Evolutionary conservation across 2,113 vertebrate species (phyloP).

Genomic region (Paramisgurnus dabryanus): DNA sequence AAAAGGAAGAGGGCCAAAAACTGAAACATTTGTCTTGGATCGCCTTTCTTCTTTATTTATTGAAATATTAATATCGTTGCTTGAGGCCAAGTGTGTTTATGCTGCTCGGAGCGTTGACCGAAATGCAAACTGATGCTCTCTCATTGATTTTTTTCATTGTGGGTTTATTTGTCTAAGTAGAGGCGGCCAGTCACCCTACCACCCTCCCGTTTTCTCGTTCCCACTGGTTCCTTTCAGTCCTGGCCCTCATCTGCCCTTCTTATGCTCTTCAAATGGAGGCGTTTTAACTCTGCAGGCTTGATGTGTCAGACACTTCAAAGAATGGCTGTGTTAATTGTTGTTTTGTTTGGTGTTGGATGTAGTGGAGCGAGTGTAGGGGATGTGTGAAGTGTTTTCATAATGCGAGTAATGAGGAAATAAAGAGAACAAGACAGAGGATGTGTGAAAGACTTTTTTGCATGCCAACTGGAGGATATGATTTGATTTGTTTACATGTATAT

Average conservation of each 20-base stretch:
- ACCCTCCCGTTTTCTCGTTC: conserved; percentile 26
- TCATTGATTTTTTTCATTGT: conserved; percentile 52
- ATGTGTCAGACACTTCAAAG: conserved; percentile 49
- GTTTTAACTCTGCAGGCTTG: conserved; percentile 1
- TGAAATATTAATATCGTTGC: conserved; percentile 69
- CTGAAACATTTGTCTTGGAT: conserved; percentile 60
- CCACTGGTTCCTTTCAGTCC: conserved; percentile 8
- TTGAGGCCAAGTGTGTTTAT: conserved; percentile 64
- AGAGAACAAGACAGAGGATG: background rate
- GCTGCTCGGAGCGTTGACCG: conserved; percentile 51
- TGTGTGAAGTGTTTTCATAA: conserved; percentile 23
- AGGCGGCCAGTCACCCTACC: conserved; percentile 24
- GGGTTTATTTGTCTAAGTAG: conserved; percentile 55
- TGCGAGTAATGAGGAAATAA: conserved; percentile 28
- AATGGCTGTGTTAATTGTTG: conserved; percentile 41
- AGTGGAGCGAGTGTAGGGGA: conserved; percentile 49
- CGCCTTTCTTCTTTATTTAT: conserved; percentile 63
- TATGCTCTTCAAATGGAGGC: conserved; percentile 15
- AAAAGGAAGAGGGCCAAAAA: conserved; percentile 51
- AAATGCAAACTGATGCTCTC: conserved; percentile 48
- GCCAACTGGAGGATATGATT: background rate
- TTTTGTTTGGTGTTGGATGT: conserved; percentile 47
- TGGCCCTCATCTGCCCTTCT: conserved; percentile 15
- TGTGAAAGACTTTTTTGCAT: background rate
- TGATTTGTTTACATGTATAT: too few species aligned